Base-by-base conservation (phyloP, 2,113 vertebrate species). In the Plotosus lineatus region DNA sequence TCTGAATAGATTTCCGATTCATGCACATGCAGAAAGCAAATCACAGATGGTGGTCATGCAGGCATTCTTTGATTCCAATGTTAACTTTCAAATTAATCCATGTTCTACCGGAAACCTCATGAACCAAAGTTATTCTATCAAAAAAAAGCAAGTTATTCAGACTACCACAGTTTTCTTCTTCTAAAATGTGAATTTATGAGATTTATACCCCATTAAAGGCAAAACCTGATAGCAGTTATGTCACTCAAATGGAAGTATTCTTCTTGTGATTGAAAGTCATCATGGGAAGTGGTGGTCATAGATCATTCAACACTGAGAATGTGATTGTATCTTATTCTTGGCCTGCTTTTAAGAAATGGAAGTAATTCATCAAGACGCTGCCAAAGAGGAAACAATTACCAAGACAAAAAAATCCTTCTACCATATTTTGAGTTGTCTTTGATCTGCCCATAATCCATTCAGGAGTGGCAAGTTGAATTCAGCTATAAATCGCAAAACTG, bases 351-450 rank as follows among this genome's bases (percentile, higher is more conserved):
- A 40, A 79, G 44, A 81, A 79, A 85, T 75, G 84, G 84, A 81
- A 86, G 75, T 74, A 36, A 83, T 86, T 69, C 75, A 86, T 86
- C 82, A 83, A 74, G 63, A 33, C 75, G 60, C 51, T 75, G 78
- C 36, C 75, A 65, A 68, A 50, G 23, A 86, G 78, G 68, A 86
- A 86, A 82, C 68, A 69, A 56, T 46, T 69, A 83, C 55, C 40
- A 19, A 65, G 81, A 85, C 78, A 83, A 86, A 86, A 86, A 83
- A 78, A 85, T 86, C 78, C 78, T 36, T 82, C 26, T 55, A 77
- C 68, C 33, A 31, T 83, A 65, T 83, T 74, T 48, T 61, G 75
- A 44, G 26, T 73, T 3, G 23, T 31, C 46, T 80, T 80, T 83
- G 50, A 85, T 80, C 48, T 72, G 19, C 40, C 53, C 38, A 55